phyloP scores from a whole-genome alignment of 2,797 vertebrate species.

The Hybognathus amarus region DNA sequence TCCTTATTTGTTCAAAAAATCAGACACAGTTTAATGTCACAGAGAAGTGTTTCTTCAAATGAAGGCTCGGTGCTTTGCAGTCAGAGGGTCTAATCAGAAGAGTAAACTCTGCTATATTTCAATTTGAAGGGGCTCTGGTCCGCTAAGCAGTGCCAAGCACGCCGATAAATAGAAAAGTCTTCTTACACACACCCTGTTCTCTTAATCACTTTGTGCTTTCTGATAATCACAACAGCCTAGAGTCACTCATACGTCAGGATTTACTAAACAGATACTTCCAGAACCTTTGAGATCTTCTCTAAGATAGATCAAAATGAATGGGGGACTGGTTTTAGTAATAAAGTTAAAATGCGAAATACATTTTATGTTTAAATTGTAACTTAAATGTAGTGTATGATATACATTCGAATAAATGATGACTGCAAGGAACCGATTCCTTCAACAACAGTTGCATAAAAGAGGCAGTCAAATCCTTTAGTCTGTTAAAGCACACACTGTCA shows the following conservation, averaged over 20 bases:
- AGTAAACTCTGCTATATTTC: constrained; percentile 99
- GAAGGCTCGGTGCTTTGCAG: constrained; percentile 96
- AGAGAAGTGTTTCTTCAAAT: constrained; percentile 83
- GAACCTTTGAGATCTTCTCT: background rate
- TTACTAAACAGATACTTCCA: constrained; percentile 21
- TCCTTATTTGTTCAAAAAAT: constrained; percentile 95
- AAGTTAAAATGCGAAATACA: background rate
- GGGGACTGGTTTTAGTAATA: background rate
- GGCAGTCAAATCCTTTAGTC: constrained; percentile 16
- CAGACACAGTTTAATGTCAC: constrained; percentile 92
- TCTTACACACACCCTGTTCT: constrained; percentile 93
- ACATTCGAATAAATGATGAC: background rate
- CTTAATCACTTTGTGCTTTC: constrained; percentile 90
- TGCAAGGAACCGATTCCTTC: background rate
- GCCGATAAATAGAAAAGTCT: constrained; percentile 98
- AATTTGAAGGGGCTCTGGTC: constrained; percentile 99
- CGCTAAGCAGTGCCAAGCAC: constrained; percentile 98
- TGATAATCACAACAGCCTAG: constrained; percentile 57
- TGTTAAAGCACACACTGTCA: constrained; percentile 24
- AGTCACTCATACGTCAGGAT: constrained; percentile 93
- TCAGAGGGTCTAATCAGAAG: constrained; percentile 99
- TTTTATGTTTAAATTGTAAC: constrained; percentile 5
- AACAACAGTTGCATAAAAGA: background rate
- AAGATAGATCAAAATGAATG: background rate
- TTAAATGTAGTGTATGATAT: background rate